Conservation (phyloP, 92 coral and sea anemone species). For the Parazoanthus darwini region DNA sequence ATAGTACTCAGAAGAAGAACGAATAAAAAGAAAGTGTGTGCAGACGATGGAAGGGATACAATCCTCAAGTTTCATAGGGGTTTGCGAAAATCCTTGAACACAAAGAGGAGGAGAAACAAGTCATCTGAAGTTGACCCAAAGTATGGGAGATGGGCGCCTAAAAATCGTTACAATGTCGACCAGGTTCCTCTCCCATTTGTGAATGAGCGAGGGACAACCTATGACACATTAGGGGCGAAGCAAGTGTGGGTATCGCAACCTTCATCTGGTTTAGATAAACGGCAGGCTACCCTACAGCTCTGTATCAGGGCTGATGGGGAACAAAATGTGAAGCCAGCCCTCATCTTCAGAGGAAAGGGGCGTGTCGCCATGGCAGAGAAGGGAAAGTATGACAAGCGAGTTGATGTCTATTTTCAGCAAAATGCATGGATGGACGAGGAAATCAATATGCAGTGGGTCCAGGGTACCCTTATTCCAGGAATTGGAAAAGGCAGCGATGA, state of each 20-base stretch:
- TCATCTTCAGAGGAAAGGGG: slow-evolving; percentile 50
- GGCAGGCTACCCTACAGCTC: slow-evolving; percentile 37
- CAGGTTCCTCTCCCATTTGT: slow-evolving; percentile 53
- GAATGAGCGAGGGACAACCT: slow-evolving; percentile 42
- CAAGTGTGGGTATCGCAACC: slow-evolving; percentile 51
- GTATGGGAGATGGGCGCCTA: slow-evolving; percentile 53
- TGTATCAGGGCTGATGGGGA: slow-evolving; percentile 51
- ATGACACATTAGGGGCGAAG: slow-evolving; percentile 41
- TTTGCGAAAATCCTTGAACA: slow-evolving; percentile 51
- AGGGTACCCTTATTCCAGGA: slow-evolving; percentile 47
- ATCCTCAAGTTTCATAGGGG: slow-evolving; percentile 51
- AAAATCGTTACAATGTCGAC: slow-evolving; percentile 38
- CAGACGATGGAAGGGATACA: slow-evolving; percentile 47
- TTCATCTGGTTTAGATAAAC: slow-evolving; percentile 50
- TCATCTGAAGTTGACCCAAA: slow-evolving; percentile 44
- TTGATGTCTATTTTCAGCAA: slow-evolving; percentile 57
- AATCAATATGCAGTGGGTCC: slow-evolving; percentile 49
- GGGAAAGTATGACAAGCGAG: slow-evolving; percentile 47
- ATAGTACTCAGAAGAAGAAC: slow-evolving; percentile 52
- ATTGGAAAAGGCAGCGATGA: slow-evolving; percentile 48
- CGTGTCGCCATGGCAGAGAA: slow-evolving; percentile 33
- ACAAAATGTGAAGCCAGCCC: slow-evolving; percentile 57
- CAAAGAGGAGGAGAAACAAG: slow-evolving; percentile 51
- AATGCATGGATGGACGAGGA: slow-evolving; percentile 53
- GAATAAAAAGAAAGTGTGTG: slow-evolving; percentile 46